A percentile compares a stretch with the other conserved stretches of the same genome.
These are phyloP conservation scores for Trichacis sp. DNA, from an alignment of 2,888 invertebrate species.

Conservation along the genomic window DNA sequence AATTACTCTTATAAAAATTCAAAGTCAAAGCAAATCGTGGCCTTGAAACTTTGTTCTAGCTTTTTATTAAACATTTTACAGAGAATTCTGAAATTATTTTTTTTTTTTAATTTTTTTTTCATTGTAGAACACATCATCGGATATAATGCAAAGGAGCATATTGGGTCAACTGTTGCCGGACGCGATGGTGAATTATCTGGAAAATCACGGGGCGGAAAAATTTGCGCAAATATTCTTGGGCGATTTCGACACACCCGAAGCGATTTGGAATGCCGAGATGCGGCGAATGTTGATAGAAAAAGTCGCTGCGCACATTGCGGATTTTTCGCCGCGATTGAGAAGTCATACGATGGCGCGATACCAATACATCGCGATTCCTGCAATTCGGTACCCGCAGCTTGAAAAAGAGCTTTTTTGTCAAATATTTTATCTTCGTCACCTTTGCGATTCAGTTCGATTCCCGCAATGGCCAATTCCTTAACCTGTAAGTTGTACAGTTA, in stretches of 20 bases:
- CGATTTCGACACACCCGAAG: constrained; percentile 99
- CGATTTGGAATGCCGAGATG: constrained; percentile 99
- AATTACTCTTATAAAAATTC: too few relatives aligned
- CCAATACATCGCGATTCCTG: constrained; percentile 95
- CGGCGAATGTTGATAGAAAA: constrained; percentile 95
- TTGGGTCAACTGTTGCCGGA: constrained; percentile 95
- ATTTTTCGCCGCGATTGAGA: constrained; percentile 94
- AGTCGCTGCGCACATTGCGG: constrained; percentile 96
- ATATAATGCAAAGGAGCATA: constrained; percentile 93
- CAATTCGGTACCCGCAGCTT: constrained; percentile 92
- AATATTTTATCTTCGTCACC: constrained; percentile 96
- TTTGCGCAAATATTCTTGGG: constrained; percentile 98
- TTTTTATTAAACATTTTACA: too few relatives aligned
- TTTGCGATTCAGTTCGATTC: constrained; percentile 90
- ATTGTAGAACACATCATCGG: constrained; percentile 71
- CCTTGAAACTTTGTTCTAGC: too few relatives aligned
- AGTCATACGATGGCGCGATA: constrained; percentile 96
- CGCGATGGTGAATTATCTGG: constrained; percentile 98
- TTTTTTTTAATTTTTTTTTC: constrained; percentile 14
- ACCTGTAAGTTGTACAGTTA: constrained; percentile 77
- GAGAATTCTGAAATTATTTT: too few relatives aligned
- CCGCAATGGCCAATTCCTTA: constrained; percentile 98
- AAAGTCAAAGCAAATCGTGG: too few relatives aligned
- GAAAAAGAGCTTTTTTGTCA: constrained; percentile 98
- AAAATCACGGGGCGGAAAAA: constrained; percentile 97